Percentiles rank a stretch among this genome's conserved stretches.
These are phyloP conservation scores for Peromyscus californicus DNA, from an alignment of 2,113 vertebrate genomes.

Conservation along the genomic window DNA sequence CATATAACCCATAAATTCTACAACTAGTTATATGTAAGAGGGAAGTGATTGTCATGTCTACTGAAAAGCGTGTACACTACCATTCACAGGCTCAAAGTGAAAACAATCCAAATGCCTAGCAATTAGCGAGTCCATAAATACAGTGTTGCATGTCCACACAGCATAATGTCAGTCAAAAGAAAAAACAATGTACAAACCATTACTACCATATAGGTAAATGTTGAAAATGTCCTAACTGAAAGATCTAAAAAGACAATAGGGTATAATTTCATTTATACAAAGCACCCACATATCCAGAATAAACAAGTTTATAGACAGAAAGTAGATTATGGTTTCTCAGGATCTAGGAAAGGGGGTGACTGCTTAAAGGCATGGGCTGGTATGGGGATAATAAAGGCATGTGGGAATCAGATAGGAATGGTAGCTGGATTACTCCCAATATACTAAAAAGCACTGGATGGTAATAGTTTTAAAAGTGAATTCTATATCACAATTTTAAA, in stretches of 20 bases:
- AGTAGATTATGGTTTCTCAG: neutral
- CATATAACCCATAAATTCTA: neutral
- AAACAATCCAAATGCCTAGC: neutral
- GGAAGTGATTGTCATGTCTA: neutral
- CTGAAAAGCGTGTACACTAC: neutral
- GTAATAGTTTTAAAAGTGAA: neutral
- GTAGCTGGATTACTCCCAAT: neutral
- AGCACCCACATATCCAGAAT: neutral
- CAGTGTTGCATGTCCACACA: neutral
- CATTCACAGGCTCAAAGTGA: neutral
- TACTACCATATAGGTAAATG: neutral
- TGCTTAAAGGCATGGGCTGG: neutral
- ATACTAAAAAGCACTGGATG: neutral
- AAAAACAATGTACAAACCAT: neutral
- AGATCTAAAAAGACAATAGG: neutral
- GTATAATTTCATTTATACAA: neutral
- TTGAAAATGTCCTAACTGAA: constrained; percentile 20
- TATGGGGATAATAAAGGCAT: neutral
- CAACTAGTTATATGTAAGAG: neutral
- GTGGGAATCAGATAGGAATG: neutral
- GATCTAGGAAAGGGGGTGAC: neutral
- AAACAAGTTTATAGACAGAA: neutral
- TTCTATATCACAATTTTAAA: constrained; percentile 17
- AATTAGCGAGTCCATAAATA: neutral
- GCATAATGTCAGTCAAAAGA: neutral